Percentiles rank a stretch among this genome's conserved stretches.
Conservation (phyloP, 2,888 invertebrate species). For the Idaea dimidiata region DNA sequence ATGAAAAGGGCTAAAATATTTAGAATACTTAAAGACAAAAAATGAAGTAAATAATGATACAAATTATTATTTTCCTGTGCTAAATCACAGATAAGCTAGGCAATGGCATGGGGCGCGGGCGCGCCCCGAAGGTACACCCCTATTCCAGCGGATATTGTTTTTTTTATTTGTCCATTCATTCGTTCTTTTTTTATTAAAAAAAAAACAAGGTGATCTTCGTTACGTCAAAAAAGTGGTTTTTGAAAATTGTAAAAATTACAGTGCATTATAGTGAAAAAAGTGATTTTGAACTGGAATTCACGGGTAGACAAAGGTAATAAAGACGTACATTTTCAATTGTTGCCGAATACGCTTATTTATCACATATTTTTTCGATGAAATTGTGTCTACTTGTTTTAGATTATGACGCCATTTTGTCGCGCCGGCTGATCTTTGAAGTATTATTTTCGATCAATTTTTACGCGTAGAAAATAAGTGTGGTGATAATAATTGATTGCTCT, state of each 20-base stretch:
- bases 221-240: slow-evolving; percentile 72
- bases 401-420: slow-evolving; percentile 80
- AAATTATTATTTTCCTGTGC: no score
- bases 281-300: slow-evolving; percentile 50
- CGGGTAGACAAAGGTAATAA: slow-evolving; percentile 50
- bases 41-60: no score
- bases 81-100: no score
- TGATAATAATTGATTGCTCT: slow-evolving; percentile 38
- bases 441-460: slow-evolving; percentile 57
- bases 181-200: slow-evolving; percentile 12
- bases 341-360: neutral
- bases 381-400: slow-evolving; percentile 57
- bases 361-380: neutral
- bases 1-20: no score
- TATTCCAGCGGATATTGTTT: slow-evolving; percentile 2
- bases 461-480: slow-evolving; percentile 41
- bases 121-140: neutral
- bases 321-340: slow-evolving; percentile 1
- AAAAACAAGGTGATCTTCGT: slow-evolving; percentile 35
- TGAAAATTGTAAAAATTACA: slow-evolving; percentile 62
- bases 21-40: no score
- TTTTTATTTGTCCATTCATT: slow-evolving; percentile 4
- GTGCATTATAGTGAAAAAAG: slow-evolving; percentile 54
- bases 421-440: slow-evolving; percentile 76
- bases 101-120: neutral